Evolutionary conservation across 1,140 invertebrate species (phyloP), one percentile per base, ranked within the genome.

Genomic region (Gryon sp.): DNA sequence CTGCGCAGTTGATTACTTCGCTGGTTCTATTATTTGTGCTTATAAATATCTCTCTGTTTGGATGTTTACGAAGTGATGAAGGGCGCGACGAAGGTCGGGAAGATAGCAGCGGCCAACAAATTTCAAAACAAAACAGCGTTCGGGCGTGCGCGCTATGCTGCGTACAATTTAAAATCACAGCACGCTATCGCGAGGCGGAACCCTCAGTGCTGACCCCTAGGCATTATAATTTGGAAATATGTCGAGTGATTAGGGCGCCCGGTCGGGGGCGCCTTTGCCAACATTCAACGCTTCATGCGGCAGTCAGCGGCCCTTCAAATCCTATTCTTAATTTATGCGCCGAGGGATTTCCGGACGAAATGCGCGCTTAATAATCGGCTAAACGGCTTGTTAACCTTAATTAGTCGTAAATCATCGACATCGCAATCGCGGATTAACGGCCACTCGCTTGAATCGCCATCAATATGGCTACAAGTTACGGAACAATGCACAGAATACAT

Each of bases 311-410:
- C 50, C 52, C 52, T 50, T 65, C 72, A 76, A 76, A 76, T 57
- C 26, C 59, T 32, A 52, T 45, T 19, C 50, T 57, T 77, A 78
- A 83, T 85, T 85, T 85, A 84, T 83, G 75, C 57, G 63, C 30
- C 69, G 53, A 43, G 43, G 59, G 72, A 80, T 79, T 81, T 83
- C 41, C 41, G 70, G 60, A 76, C 76, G 77, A 83, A 82, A 80
- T 63, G 70, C 76, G 30, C 65, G 76, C 78, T 84, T 84, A 84
- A 84, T 86, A 85, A 85, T 82, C 79, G 82, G 62, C 76, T 86
- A 85, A 85, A 83, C 73, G 74, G 82, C 83, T 85, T 85, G 83
- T 86, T 86, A 86, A 82, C 80, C 78, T 79, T 84, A 86, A 86
- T 85, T 84, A 85, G 80, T 77, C 79, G 78, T 86, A 86, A 86